Base-by-base conservation (phyloP, 2,888 invertebrate genomes). In the Glaucopsyche alexis region DNA sequence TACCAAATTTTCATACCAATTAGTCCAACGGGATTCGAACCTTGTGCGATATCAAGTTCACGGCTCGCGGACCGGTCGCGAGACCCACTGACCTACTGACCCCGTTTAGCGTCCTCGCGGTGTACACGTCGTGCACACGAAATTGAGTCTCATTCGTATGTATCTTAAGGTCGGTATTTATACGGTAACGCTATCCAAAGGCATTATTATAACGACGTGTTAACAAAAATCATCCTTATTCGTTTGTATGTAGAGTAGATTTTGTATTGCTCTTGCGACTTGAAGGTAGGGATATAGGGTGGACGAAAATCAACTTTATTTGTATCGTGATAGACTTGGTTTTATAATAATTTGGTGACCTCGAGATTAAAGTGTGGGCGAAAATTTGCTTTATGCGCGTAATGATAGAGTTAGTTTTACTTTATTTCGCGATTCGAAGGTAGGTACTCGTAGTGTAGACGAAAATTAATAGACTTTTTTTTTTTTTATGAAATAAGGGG, bases 31-130 rank as follows among this genome's bases (percentile, higher is more conserved):
- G 80, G 83, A 83, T 77, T 81, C 82, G 80, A 87, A 88, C 91
- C 91, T 90, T 91, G 91, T 72, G 73, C 75, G 77, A 75, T 74
- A 77, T 75, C 91, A 91, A 90, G 91, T 90, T 90, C 91, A 90
- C 84, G 89, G 90, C 84, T 88, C 82, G 76, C 78, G 81, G 83
- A 84, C 83, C 77, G 78, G 77, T 81, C 74, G 81, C 49, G 69
- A 80, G 80, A 80, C 81, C 77, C 77, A 80, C 81, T 83, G 79
- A 77, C 80, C 80, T 77, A 81, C 78, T 81, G 78, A 79, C 81
- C 79, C 78, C 76, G 79, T 81, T 80, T 64, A 72, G 55, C 75
- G 80, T 75, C 81, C 82, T 81, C 81, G 79, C 73, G 73, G 72
- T 42, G 72, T 74, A 76, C 78, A 13, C 11, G 71, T 72, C 72